A percentile compares a stretch with the other conserved stretches of the same genome.
These are phyloP conservation scores for Kryptolebias marmoratus DNA, from an alignment of 2,113 vertebrate species.

Conservation along the genomic window DNA sequence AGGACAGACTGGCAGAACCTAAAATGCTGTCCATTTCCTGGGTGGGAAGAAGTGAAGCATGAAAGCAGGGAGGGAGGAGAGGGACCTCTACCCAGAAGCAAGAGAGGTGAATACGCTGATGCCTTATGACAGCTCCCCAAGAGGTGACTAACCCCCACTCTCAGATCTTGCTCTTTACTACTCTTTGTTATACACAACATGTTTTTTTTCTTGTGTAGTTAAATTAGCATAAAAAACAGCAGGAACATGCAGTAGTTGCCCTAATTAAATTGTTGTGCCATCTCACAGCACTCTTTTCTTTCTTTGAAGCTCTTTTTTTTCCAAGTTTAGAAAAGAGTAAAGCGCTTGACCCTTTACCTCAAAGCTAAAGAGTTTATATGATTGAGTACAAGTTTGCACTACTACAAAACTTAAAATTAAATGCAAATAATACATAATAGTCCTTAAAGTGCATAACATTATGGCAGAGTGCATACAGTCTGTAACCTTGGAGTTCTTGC, in stretches of 20 bases:
- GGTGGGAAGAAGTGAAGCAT: constrained; percentile 54
- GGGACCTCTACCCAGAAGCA: constrained; percentile 39
- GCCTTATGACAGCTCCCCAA: constrained; percentile 58
- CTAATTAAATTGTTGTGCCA: not conserved
- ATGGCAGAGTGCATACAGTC: not conserved
- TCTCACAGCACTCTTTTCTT: not conserved
- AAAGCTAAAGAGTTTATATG: too few species aligned
- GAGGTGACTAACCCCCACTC: constrained; percentile 54
- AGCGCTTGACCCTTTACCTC: too few species aligned
- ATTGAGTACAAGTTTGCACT: too few species aligned
- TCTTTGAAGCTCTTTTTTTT: too few species aligned
- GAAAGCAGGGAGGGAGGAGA: constrained; percentile 33
- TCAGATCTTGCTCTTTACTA: constrained; percentile 9
- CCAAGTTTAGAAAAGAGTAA: too few species aligned
- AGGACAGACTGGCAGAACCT: constrained; percentile 52
- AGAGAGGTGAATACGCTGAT: constrained; percentile 64
- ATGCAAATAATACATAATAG: not conserved
- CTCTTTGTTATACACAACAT: constrained; percentile 12
- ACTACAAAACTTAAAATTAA: not conserved
- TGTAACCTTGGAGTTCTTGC: too few species aligned
- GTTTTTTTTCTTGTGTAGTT: constrained; percentile 11
- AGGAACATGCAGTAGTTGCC: too few species aligned
- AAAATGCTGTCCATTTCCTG: constrained; percentile 41
- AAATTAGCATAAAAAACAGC: not conserved
- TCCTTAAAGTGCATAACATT: too few species aligned